Conservation (phyloP, 2,888 invertebrate species). For the Diplazon laetatorius region DNA sequence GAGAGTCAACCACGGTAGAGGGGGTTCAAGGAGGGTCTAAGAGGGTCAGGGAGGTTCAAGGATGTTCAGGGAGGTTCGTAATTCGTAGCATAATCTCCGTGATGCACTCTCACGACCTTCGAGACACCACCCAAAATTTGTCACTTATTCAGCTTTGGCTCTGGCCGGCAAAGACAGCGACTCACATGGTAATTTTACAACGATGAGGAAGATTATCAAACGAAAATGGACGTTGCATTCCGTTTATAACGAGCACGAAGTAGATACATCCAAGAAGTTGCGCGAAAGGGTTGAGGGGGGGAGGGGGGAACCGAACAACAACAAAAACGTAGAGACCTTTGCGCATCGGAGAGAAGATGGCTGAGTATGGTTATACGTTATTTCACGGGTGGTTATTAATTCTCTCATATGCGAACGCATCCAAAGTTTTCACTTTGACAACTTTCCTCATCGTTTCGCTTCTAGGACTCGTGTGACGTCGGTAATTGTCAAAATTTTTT, state of each 20-base stretch:
- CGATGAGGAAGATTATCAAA: not conserved
- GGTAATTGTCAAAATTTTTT: not conserved
- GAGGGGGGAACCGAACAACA: too few species aligned
- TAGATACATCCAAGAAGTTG: too few species aligned
- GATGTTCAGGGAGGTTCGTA: too few species aligned
- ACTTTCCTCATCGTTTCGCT: not conserved
- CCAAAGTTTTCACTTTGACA: constrained; percentile 14
- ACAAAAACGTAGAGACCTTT: not conserved
- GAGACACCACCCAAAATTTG: too few species aligned
- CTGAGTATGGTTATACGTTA: constrained; percentile 32
- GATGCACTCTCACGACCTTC: too few species aligned
- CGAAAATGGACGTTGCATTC: not conserved
- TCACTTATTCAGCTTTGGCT: not conserved
- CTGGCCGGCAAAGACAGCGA: constrained; percentile 13
- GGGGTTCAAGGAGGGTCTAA: too few species aligned
- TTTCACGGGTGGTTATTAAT: constrained; percentile 39
- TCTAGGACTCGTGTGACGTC: not conserved
- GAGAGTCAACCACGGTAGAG: too few species aligned
- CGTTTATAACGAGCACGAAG: too few species aligned
- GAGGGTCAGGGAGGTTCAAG: too few species aligned
- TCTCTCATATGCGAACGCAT: constrained; percentile 40
- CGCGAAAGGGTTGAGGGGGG: too few species aligned
- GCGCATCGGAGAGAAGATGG: constrained; percentile 19
- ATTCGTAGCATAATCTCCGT: too few species aligned
- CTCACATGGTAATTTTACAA: constrained; percentile 24